A percentile compares a stretch with the other conserved stretches of the same genome.
These are phyloP conservation scores for Smittia aterrima DNA, from an alignment of 2,888 invertebrate species.

Conservation along the genomic window DNA sequence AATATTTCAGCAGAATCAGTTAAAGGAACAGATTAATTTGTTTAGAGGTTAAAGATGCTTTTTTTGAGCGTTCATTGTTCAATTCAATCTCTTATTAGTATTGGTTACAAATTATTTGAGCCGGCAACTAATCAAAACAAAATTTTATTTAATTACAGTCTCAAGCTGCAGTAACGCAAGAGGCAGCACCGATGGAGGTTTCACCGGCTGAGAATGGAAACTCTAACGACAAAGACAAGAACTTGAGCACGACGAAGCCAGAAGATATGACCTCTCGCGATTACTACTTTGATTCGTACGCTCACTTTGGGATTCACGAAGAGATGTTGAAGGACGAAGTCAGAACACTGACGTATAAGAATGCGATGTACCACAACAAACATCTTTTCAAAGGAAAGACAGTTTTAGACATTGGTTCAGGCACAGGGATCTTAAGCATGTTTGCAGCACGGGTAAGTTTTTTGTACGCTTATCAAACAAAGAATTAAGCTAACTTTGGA, in stretches of 20 bases:
- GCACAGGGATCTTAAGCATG: constrained; percentile 98
- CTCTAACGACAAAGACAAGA: not conserved
- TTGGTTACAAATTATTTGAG: not conserved
- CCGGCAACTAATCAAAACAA: not conserved
- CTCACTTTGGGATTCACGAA: constrained; percentile 99
- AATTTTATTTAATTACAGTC: not conserved
- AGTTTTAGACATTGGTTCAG: constrained; percentile 97
- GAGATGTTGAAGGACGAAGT: constrained; percentile 99
- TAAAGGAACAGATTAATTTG: too few relatives aligned
- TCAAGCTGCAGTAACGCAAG: not conserved
- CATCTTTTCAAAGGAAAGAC: constrained; percentile 91
- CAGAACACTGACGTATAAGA: constrained; percentile 94
- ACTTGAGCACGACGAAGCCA: constrained; percentile 54
- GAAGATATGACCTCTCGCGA: constrained; percentile 99
- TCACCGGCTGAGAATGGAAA: not conserved
- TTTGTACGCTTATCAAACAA: too few relatives aligned
- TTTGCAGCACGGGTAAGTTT: too few relatives aligned
- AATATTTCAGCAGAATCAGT: too few relatives aligned
- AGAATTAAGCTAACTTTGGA: too few relatives aligned
- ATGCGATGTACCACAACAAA: constrained; percentile 99
- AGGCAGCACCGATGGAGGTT: constrained; percentile 2
- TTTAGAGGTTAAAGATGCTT: too few relatives aligned
- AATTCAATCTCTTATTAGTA: too few relatives aligned
- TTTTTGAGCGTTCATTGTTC: too few relatives aligned
- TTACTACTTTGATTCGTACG: constrained; percentile 99